Percentiles rank a stretch among this genome's conserved stretches.
phyloP scores from a whole-genome alignment of 2,888 invertebrate species.

The Pristionchus japonicus region DNA sequence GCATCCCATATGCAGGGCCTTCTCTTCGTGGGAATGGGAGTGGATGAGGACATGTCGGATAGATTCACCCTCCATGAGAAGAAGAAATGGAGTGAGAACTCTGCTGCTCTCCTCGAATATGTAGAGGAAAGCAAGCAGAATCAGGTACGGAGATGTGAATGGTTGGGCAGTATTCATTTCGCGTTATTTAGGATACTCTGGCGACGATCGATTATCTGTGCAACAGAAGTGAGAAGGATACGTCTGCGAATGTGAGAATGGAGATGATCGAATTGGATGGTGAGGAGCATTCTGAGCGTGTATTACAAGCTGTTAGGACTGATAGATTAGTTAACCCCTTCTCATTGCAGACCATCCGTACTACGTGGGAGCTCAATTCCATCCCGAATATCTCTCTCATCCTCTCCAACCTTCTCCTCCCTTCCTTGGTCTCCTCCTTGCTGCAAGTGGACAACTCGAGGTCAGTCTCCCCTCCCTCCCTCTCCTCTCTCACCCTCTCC shows the following conservation, averaged over 20 bases:
- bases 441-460: slow-evolving; percentile 84
- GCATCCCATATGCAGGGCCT: not conserved
- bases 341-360: slow-evolving; percentile 90
- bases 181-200: slow-evolving; percentile 53
- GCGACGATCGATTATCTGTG: slow-evolving; percentile 69
- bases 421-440: slow-evolving; percentile 92
- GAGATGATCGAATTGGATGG: slow-evolving; percentile 89
- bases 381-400: slow-evolving; percentile 87
- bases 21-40: slow-evolving; percentile 76
- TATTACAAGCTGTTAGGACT: no score
- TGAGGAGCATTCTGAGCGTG: no score
- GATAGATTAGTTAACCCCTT: slow-evolving; percentile 47
- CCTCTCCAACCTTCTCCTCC: slow-evolving; percentile 90
- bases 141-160: slow-evolving; percentile 10
- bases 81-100: slow-evolving; percentile 61
- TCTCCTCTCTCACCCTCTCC: no score
- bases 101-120: slow-evolving; percentile 61
- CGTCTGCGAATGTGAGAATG: slow-evolving; percentile 84
- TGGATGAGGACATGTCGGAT: slow-evolving; percentile 79
- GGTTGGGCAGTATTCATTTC: not conserved
- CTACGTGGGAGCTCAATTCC: slow-evolving; percentile 95
- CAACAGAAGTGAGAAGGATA: slow-evolving; percentile 64
- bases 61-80: slow-evolving; percentile 51
- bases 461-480: slow-evolving; percentile 46
- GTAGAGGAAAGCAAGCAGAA: slow-evolving; percentile 54